Base-by-base conservation (phyloP, 1,140 invertebrate species). In the Monomorium pharaonis region DNA sequence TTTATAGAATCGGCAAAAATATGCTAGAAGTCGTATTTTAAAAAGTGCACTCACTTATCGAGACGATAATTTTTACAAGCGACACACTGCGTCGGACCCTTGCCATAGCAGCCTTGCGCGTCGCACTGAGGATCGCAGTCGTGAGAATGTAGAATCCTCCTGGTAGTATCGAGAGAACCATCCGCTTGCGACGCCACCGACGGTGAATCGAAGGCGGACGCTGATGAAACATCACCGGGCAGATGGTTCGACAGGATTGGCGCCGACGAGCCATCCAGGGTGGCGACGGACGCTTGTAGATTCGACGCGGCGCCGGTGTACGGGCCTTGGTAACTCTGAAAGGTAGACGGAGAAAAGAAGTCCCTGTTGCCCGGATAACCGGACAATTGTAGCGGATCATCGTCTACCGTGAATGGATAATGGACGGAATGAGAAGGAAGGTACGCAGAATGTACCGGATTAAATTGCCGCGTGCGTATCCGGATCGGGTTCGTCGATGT, bases 121-220 rank as follows among this genome's bases (percentile, higher is more conserved):
- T 98, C 97, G 94, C 98, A 98, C 94, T 98, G 97, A 54, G 97
- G 96, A 94, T 98, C 97, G 93, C 98, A 98, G 88, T 97, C 96
- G 89, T 97, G n/a, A n/a, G n/a, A n/a, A n/a, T n/a, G 96, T 83
- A 97, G 95, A 69, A 97, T 96, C 87, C 96, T 96, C 90, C 96
- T 97, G 87, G 96, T 96, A 1, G 94, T 91, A 70, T 96, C 95
- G 37, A 93, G 90, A 21, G 93, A 94, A 44, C 91, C 92, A 9
- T 88, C 89, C 1, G 37, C 88, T 56, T 88, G 77, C 58, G 88
- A 75, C 0, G 89, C 74, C 3, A 62, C 65, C 44, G 84, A 74
- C 6, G 84, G 84, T 54, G 86, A 77, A n/a, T 87, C 84, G 21
- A 63, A 91, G 2, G 72, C 84, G 60, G 81, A 84, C 1, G 89